These are phyloP conservation scores for Betta splendens DNA, from an alignment of 2,797 vertebrate species.

Conservation along the genomic window DNA sequence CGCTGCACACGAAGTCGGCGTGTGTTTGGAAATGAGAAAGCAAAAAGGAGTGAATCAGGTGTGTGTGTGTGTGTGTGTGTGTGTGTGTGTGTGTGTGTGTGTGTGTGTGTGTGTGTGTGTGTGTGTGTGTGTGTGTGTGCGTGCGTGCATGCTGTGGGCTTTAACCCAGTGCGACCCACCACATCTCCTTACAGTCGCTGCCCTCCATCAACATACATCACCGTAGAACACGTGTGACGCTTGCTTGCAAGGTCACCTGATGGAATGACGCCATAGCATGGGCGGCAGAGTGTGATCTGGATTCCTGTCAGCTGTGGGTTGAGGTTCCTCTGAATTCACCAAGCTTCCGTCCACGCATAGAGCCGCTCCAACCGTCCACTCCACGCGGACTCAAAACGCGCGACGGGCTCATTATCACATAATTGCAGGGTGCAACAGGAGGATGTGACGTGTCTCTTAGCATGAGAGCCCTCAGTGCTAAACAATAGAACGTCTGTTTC, in stretches of 20 bases:
- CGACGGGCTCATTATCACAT: conserved; percentile 54
- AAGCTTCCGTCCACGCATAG: not conserved
- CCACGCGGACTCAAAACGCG: conserved; percentile 44
- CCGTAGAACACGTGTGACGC: conserved; percentile 65
- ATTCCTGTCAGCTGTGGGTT: conserved; percentile 25
- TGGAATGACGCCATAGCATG: too few species aligned
- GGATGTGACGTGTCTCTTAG: conserved; percentile 49
- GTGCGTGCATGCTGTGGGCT: conserved; percentile 58
- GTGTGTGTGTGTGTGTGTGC: conserved; percentile 21
- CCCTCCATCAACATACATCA: conserved; percentile 76
- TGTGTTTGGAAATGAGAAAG: conserved; percentile 61
- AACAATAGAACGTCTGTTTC: conserved; percentile 58
- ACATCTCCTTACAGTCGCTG: conserved; percentile 68
- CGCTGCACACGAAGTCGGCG: conserved; percentile 40
- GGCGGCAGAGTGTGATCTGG: not conserved
- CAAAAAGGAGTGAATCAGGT: conserved; percentile 42
- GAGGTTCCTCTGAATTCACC: conserved; percentile 10
- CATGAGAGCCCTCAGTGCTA: conserved; percentile 54
- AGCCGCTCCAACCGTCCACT: conserved; percentile 34
- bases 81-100: conserved; percentile 14
- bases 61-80: conserved; percentile 20
- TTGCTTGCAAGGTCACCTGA: conserved; percentile 71
- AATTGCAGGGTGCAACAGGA: conserved; percentile 56
- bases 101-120: not conserved
- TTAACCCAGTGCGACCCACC: conserved; percentile 51